Evolutionary conservation across 2,888 invertebrate genomes (phyloP), one percentile per base, ranked within the genome.

Genomic region (Apodemia duryi): DNA sequence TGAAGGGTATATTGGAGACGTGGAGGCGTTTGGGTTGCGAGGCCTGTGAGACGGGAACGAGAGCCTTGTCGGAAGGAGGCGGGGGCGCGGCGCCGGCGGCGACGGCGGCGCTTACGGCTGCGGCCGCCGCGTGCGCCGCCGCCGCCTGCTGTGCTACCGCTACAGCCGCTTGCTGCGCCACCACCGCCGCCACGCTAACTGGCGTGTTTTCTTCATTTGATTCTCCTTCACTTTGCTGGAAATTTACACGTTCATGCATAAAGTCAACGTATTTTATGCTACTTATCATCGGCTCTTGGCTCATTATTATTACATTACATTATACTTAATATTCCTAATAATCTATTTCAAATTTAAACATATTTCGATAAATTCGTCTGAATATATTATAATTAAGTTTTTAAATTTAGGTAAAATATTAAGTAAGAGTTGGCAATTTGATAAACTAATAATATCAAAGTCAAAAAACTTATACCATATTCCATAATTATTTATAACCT

Each of bases 1-100:
- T 95, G 94, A 99, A 99, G 81, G 99, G 99, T 94, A 99, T 99
- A 94, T 99, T 99, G 83, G 98, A 99, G 84, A 99, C 99, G 91
- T 99, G 99, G 77, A 99, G 95, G 84, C 99, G 94, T 91, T 99
- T 99, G 77, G 97, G 98, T 85, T 97, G 97, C 35, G 89, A 88
- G 52, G 84, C 88, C 73, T 90, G 91, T 54, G 90, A 85, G 73
- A 90, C 88, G 62, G 91, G 88, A 69, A 93, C 94, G 74, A 94
- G 91, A 63, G 82, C 79, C 71, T 92, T 91, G 76, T 92, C 88
- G 63, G 93, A 88, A 62, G 86, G 73, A 4, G 32, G 32, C 32
- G 32, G 32, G 32, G 32, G 32, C 32, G 32, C 32, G 75, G 76
- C 80, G 57, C 78, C 81, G 61, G 82, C 83, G 9, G 76, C 79